phyloP scores from a whole-genome alignment of 2,888 invertebrate species.

The Schizaphis graminum region DNA sequence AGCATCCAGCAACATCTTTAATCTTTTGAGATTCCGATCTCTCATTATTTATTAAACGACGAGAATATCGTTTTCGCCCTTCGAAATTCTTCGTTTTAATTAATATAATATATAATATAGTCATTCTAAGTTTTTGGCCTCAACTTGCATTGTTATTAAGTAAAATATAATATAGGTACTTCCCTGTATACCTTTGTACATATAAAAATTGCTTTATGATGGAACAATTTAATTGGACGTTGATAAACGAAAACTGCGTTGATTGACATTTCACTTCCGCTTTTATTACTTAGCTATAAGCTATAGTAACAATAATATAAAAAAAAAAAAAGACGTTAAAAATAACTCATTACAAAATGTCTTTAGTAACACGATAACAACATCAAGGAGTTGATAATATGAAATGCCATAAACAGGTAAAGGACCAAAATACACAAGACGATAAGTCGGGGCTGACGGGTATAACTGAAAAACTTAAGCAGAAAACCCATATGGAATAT shows the following conservation, averaged over 20 bases:
- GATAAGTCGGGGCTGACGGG: neutral
- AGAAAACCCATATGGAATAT: slow-evolving; percentile 41
- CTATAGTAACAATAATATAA: neutral
- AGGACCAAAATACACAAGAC: neutral
- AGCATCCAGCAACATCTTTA: neutral
- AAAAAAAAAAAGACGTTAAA: neutral
- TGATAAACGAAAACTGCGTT: neutral
- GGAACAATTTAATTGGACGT: neutral
- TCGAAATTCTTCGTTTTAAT: neutral
- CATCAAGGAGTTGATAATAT: neutral
- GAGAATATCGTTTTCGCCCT: neutral
- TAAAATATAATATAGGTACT: neutral
- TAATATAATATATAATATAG: neutral
- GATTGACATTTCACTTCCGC: neutral
- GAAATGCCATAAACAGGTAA: slow-evolving; percentile 42
- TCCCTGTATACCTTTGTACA: neutral
- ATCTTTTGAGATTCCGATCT: neutral
- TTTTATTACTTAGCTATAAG: neutral
- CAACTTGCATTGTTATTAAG: neutral
- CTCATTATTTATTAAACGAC: slow-evolving; percentile 7
- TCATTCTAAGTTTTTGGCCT: neutral
- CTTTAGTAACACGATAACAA: slow-evolving; percentile 26
- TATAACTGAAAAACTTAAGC: slow-evolving; percentile 9
- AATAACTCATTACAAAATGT: neutral
- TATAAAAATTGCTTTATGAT: neutral